Evolutionary conservation across 2,113 vertebrate species (phyloP).

Genomic region (Empidonax alnorum): DNA sequence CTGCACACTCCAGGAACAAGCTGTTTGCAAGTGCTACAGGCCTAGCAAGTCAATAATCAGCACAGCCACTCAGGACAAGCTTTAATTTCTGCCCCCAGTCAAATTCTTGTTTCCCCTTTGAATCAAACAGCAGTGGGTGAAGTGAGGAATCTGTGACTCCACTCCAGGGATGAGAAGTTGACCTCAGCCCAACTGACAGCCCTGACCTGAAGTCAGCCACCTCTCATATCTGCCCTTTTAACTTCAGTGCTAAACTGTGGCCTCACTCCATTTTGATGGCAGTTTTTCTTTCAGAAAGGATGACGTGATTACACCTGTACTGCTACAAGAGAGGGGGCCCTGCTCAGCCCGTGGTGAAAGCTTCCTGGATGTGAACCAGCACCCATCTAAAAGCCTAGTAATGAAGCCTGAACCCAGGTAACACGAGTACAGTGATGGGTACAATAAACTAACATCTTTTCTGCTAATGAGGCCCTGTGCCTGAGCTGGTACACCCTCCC

Average conservation of each 20-base stretch:
- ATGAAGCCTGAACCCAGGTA: not conserved
- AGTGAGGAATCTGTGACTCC: not conserved
- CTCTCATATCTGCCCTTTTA: not conserved
- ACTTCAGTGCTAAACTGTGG: not conserved
- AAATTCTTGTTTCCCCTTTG: not conserved
- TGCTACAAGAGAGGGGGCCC: not conserved
- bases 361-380: not conserved
- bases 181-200: not conserved
- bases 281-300: not conserved
- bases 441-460: not conserved
- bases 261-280: not conserved
- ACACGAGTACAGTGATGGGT: fast-evolving
- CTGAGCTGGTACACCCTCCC: not conserved
- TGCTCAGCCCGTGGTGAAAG: not conserved
- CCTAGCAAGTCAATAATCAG: not conserved
- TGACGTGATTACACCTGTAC: not conserved
- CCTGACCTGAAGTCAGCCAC: not conserved
- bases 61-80: fast-evolving
- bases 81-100: not conserved
- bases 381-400: not conserved
- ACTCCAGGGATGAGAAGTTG: not conserved
- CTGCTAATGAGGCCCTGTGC: not conserved
- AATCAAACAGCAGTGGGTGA: not conserved
- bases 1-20: not conserved
- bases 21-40: not conserved